phyloP scores from a whole-genome alignment of 2,888 invertebrate genomes.

The Palloptera scutellata region DNA sequence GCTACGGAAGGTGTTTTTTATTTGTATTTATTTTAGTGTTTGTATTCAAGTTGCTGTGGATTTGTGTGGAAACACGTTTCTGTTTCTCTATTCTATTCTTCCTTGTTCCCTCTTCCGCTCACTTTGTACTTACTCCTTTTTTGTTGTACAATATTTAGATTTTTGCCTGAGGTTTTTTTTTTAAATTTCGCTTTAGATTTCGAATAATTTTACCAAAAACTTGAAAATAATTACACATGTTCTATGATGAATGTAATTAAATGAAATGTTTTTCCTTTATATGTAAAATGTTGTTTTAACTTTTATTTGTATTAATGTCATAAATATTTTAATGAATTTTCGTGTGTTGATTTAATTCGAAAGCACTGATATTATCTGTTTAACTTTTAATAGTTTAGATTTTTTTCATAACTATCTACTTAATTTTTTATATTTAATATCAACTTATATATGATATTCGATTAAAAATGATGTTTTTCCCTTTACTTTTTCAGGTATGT shows the following conservation, averaged over 20 bases:
- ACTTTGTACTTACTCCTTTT: conserved; percentile 15
- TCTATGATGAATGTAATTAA: too few relatives aligned
- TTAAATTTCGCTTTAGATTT: neutral
- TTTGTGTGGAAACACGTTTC: conserved; percentile 3
- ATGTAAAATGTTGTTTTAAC: too few relatives aligned
- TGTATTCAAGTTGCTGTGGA: neutral
- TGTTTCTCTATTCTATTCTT: neutral
- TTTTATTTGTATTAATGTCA: too few relatives aligned
- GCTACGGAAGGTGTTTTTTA: conserved; percentile 14
- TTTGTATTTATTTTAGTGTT: neutral
- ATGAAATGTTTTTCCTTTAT: too few relatives aligned
- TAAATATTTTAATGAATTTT: too few relatives aligned
- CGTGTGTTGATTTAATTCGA: too few relatives aligned
- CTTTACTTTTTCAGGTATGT: conserved; percentile 21
- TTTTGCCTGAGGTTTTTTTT: conserved; percentile 6
- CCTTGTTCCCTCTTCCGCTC: neutral
- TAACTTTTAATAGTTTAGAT: too few relatives aligned
- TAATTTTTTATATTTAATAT: too few relatives aligned
- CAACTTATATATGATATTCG: neutral
- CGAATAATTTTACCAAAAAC: conserved; percentile 1
- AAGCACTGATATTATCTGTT: too few relatives aligned
- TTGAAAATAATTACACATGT: neutral
- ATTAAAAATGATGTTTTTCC: neutral
- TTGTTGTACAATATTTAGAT: neutral
- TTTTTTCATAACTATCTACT: too few relatives aligned